Percentiles rank a stretch among this genome's conserved stretches.
Evolutionary conservation across 64 coral and sea anemone species (phyloP).

Genomic region (Dendrophyllia cribrosa): DNA sequence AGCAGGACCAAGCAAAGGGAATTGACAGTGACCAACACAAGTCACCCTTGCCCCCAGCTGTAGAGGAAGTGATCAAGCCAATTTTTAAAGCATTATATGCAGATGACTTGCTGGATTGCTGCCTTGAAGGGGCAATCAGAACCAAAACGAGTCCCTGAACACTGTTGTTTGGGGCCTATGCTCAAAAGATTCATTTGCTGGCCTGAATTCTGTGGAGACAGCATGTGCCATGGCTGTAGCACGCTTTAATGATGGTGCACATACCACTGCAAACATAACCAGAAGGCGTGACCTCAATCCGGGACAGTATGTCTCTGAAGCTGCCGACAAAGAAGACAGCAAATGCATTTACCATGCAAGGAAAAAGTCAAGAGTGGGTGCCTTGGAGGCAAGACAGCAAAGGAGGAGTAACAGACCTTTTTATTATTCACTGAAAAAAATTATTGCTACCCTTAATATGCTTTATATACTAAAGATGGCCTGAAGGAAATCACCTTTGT

Average conservation of each 20-base stretch:
- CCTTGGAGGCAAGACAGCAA: slow-evolving; percentile 14
- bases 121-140: slow-evolving; percentile 38
- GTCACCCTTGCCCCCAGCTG: slow-evolving; percentile 39
- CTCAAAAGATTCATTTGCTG: slow-evolving; percentile 29
- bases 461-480: too few species aligned
- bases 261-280: not conserved
- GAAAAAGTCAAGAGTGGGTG: slow-evolving; percentile 1
- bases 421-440: too few species aligned
- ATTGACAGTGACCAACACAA: not conserved
- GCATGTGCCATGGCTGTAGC: slow-evolving; percentile 29
- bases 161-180: slow-evolving; percentile 11
- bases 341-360: not conserved
- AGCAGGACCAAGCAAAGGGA: not conserved
- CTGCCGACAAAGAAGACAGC: not conserved
- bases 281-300: slow-evolving; percentile 12
- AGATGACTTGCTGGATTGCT: slow-evolving; percentile 45
- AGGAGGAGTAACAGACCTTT: not conserved
- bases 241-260: slow-evolving; percentile 19
- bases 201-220: slow-evolving; percentile 15
- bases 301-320: not conserved
- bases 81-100: slow-evolving; percentile 29
- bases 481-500: too few species aligned
- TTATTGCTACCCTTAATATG: too few species aligned
- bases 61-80: slow-evolving; percentile 42
- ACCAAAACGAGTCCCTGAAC: slow-evolving; percentile 60